A percentile compares a stretch with the other conserved stretches of the same genome.
phyloP scores from a whole-genome alignment of 2,113 vertebrate species.

The Orcinus orca region DNA sequence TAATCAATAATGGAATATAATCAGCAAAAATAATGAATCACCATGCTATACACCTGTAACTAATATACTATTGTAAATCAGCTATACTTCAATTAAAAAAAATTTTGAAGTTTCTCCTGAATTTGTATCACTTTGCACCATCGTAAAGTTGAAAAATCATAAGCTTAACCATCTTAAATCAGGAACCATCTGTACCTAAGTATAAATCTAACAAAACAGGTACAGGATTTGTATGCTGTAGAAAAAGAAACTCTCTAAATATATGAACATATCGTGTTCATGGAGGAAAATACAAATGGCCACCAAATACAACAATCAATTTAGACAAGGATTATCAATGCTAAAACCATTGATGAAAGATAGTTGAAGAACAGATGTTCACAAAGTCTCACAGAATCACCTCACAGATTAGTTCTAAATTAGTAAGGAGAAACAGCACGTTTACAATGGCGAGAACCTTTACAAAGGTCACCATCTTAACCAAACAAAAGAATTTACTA shows the following conservation, averaged over 20 bases:
- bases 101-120: neutral
- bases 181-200: neutral
- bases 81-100: neutral
- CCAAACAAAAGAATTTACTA: neutral
- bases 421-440: neutral
- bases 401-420: neutral
- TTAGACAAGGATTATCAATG: neutral
- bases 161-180: neutral
- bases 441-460: neutral
- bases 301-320: neutral
- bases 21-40: neutral
- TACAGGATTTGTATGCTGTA: neutral
- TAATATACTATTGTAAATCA: neutral
- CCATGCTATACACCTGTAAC: neutral
- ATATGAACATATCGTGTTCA: neutral
- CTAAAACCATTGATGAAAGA: neutral
- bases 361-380: neutral
- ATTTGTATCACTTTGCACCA: neutral
- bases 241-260: slow-evolving; percentile 18
- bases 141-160: neutral
- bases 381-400: neutral
- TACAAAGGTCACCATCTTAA: neutral
- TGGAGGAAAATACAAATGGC: neutral
- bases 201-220: neutral
- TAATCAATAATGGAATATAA: neutral